Evolutionary conservation across 2,888 invertebrate species (phyloP).

Genomic region (Amphimallon solstitiale): DNA sequence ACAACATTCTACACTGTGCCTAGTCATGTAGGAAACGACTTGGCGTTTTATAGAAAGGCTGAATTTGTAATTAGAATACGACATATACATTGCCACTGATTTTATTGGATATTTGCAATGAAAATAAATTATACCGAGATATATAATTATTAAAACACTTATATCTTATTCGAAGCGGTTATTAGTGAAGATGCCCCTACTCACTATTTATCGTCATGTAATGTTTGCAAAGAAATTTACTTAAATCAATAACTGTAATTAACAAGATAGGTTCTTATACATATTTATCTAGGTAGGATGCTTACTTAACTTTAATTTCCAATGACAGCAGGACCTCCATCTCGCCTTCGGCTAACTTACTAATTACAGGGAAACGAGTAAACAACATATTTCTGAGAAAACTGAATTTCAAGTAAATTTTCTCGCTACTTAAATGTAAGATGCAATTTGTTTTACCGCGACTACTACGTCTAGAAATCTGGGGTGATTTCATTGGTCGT

Average conservation of each 20-base stretch:
- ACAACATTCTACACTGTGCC: too few species aligned
- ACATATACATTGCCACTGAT: too few species aligned
- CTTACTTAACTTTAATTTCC: constrained; percentile 58
- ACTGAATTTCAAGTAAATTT: constrained; percentile 59
- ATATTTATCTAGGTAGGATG: constrained; percentile 55
- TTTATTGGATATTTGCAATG: too few species aligned
- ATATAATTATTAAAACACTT: too few species aligned
- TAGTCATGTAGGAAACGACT: too few species aligned
- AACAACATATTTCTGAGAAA: constrained; percentile 61
- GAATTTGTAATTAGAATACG: too few species aligned
- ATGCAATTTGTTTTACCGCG: constrained; percentile 53
- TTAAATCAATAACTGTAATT: constrained; percentile 42
- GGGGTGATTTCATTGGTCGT: constrained; percentile 12
- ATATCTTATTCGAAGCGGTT: too few species aligned
- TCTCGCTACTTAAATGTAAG: constrained; percentile 58
- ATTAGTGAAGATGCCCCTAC: not conserved
- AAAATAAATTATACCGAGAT: too few species aligned
- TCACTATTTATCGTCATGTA: constrained; percentile 13
- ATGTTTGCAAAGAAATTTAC: constrained; percentile 17
- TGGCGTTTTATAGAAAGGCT: too few species aligned
- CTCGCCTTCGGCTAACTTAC: constrained; percentile 55
- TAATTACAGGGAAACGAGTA: constrained; percentile 58
- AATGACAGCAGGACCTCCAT: constrained; percentile 53
- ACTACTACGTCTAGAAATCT: constrained; percentile 16
- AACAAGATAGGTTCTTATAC: constrained; percentile 51